Percentiles rank a stretch among this genome's conserved stretches.
These are phyloP conservation scores for Geodia barretti DNA, from an alignment of 37 sponge, comb jelly and placozoan genomes.

Conservation along the genomic window DNA sequence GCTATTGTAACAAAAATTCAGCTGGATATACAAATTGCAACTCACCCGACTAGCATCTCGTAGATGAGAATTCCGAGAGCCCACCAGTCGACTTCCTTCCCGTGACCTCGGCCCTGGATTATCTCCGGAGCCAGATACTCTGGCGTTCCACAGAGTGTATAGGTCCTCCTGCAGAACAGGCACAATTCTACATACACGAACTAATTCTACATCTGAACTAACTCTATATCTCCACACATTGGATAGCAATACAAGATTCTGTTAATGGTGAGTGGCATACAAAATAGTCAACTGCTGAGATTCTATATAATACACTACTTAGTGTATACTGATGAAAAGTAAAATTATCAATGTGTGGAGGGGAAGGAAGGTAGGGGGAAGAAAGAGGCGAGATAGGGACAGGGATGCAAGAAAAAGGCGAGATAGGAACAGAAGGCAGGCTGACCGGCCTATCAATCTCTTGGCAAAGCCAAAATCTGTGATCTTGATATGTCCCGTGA, in stretches of 20 bases:
- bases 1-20: too few relatives aligned
- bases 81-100: conserved; percentile 97
- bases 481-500: conserved; percentile 81
- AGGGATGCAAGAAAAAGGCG: not conserved
- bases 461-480: conserved; percentile 97
- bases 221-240: too few relatives aligned
- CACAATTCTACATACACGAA: not conserved
- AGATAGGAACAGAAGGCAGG: not conserved
- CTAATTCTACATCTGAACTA: too few relatives aligned
- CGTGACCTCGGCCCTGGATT: conserved; percentile 94
- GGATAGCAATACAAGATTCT: too few relatives aligned
- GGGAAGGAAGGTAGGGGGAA: not conserved
- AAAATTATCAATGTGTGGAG: not conserved
- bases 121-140: conserved; percentile 98
- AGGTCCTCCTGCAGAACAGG: conserved; percentile 54
- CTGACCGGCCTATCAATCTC: conserved; percentile 71
- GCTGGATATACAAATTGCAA: not conserved
- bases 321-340: too few relatives aligned
- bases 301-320: too few relatives aligned
- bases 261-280: not conserved
- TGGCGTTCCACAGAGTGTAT: conserved; percentile 95
- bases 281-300: too few relatives aligned
- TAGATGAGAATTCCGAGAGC: conserved; percentile 93
- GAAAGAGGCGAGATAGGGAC: not conserved
- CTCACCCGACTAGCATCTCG: conserved; percentile 98